These are phyloP conservation scores for Catagonus wagneri DNA, from an alignment of 2,113 vertebrate species.

Conservation along the genomic window DNA sequence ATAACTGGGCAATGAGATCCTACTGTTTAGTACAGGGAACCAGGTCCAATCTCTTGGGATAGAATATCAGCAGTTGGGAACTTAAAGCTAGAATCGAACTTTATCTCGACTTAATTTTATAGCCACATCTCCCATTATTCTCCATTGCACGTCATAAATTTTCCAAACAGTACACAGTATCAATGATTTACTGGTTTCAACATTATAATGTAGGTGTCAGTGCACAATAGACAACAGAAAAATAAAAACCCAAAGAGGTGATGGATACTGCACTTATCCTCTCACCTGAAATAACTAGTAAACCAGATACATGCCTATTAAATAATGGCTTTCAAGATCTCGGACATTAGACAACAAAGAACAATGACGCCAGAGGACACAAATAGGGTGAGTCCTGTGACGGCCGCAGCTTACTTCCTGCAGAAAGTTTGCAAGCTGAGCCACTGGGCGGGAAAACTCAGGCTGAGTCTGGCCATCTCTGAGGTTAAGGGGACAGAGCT, in stretches of 20 bases:
- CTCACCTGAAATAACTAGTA: background rate
- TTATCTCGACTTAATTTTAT: background rate
- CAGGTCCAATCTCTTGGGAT: too few relatives aligned
- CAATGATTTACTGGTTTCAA: background rate
- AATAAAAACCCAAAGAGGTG: background rate
- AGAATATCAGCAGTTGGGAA: too few relatives aligned
- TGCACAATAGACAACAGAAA: background rate
- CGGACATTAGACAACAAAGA: background rate
- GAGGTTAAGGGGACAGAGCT: background rate
- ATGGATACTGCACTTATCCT: background rate
- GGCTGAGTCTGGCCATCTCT: background rate
- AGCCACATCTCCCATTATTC: background rate
- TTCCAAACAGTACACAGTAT: background rate
- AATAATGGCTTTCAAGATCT: background rate
- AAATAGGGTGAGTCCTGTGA: accelerated
- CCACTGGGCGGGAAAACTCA: background rate
- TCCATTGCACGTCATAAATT: background rate
- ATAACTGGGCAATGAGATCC: background rate
- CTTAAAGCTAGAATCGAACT: background rate
- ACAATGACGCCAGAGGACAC: background rate
- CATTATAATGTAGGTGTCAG: background rate
- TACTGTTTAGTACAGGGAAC: too few relatives aligned
- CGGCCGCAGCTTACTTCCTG: accelerated
- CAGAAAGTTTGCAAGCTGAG: background rate
- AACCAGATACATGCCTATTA: background rate